Base-by-base conservation (phyloP, 2,888 invertebrate genomes). In the Drosophila subsilvestris region DNA sequence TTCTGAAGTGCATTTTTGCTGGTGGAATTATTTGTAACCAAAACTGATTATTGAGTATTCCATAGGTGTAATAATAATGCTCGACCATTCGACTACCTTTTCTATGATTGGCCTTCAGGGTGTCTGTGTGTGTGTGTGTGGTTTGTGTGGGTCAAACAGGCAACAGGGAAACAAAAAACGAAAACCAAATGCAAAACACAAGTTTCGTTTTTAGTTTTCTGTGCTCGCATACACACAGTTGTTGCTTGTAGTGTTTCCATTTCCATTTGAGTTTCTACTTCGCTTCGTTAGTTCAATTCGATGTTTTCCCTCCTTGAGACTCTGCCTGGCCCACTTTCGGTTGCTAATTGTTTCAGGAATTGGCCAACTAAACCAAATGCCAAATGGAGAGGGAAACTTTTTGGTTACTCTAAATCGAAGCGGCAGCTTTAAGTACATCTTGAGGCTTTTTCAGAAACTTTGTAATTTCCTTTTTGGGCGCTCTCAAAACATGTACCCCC, bases 301-400 rank as follows among this genome's bases (percentile, higher is more conserved):
- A 65, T 66, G 62, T 62, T 42, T 29, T 62, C 27, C 63, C 62
- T 25, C 55, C 65, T 49, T 66, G 65, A 67, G 61, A 61, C 54
- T 71, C 59, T 50, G 66, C 44, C 60, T 53, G 66, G 66, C 59
- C 55, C 56, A 56, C 66, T 61, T 63, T 63, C n/a, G 20, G 69
- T 22, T 61, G 45, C 42, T 71, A 66, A 66, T 66, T 66, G 65
- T 67, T 55, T 12, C 3, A 43, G 48, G 43, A 67, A 66, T 55
- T 55, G 49, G 59, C 43, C 29, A 53, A 54, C 71, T 43, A 45
- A 72, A 73, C 51, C n/a, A n/a, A 44, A 37, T 29, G 22, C 42
- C 54, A 43, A 42, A 22, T 27, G 45, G 12, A 48, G 37, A 49
- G 5, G 17, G 14, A 20, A 42, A 42, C 22, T 65, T 43, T 67